Conservation (phyloP, 2,888 invertebrate genomes). For the Drosophila algonquin region DNA sequence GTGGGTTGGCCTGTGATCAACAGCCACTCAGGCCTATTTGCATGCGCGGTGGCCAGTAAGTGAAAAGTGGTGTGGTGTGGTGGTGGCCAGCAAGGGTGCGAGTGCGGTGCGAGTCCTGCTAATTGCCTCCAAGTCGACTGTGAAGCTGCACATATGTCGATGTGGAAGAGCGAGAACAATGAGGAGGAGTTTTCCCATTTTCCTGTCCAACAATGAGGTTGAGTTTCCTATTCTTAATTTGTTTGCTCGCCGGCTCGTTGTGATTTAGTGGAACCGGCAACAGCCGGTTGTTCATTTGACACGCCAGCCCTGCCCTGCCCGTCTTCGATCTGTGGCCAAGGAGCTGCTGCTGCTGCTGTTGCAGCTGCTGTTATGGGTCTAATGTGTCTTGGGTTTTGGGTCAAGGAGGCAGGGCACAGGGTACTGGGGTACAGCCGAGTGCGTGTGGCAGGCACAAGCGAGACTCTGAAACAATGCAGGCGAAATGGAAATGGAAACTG, state of each 20-base stretch:
- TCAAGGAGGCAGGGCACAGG: slow-evolving; percentile 54
- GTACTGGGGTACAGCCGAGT: slow-evolving; percentile 31
- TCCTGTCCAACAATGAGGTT: slow-evolving; percentile 32
- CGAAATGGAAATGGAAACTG: slow-evolving; percentile 6
- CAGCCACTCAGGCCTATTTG: slow-evolving; percentile 28
- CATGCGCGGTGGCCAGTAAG: slow-evolving; percentile 21
- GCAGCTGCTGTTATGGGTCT: slow-evolving; percentile 32
- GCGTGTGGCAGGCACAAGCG: slow-evolving; percentile 77
- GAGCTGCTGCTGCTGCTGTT: slow-evolving; percentile 46
- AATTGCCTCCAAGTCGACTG: slow-evolving; percentile 64
- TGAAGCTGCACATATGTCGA: slow-evolving; percentile 71
- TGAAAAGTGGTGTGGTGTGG: slow-evolving; percentile 9
- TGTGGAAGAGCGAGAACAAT: background rate
- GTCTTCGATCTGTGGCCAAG: slow-evolving; percentile 63
- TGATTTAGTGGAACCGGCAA: slow-evolving; percentile 62
- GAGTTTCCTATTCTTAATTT: slow-evolving; percentile 63
- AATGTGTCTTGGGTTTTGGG: slow-evolving; percentile 41
- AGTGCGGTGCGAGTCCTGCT: slow-evolving; percentile 53
- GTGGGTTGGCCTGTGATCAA: slow-evolving; percentile 28
- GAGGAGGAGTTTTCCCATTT: slow-evolving; percentile 1
- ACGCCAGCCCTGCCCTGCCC: slow-evolving; percentile 24
- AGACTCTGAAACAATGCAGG: slow-evolving; percentile 52
- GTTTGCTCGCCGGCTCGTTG: slow-evolving; percentile 61
- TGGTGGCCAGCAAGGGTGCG: background rate
- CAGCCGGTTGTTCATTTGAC: slow-evolving; percentile 74